phyloP scores from a whole-genome alignment of 1,140 invertebrate species.

The Myzus persicae region DNA sequence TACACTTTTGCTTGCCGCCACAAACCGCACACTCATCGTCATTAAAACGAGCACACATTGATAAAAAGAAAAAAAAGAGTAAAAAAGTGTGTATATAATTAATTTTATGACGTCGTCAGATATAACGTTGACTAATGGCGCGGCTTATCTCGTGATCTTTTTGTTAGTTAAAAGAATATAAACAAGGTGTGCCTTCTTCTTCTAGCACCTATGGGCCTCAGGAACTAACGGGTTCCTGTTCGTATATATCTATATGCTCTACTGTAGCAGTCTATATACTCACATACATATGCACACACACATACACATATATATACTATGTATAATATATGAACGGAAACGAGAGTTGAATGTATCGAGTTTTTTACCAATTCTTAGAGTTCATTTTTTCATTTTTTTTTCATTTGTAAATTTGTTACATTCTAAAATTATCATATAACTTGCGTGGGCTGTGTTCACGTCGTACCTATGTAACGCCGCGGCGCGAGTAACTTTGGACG shows the following conservation, averaged over 20 bases:
- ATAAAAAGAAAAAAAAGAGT: slow-evolving; percentile 37
- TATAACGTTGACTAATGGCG: slow-evolving; percentile 46
- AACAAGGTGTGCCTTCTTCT: slow-evolving; percentile 52
- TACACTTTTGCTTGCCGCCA: slow-evolving; percentile 47
- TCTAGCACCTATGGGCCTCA: slow-evolving; percentile 28
- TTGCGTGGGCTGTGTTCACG: neutral
- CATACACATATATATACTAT: neutral
- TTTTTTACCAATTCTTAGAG: slow-evolving; percentile 8
- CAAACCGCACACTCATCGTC: slow-evolving; percentile 58
- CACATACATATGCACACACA: neutral
- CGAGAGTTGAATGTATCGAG: slow-evolving; percentile 13
- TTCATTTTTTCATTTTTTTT: neutral
- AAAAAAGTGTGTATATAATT: slow-evolving; percentile 55
- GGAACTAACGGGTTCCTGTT: slow-evolving; percentile 33
- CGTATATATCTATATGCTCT: neutral
- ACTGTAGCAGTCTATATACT: neutral
- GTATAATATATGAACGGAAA: neutral
- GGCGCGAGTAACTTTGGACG: neutral
- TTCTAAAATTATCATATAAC: slow-evolving; percentile 3
- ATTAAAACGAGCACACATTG: slow-evolving; percentile 52
- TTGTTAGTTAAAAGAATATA: slow-evolving; percentile 57
- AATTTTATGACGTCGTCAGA: slow-evolving; percentile 58
- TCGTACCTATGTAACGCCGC: neutral
- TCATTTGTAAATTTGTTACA: neutral
- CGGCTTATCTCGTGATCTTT: slow-evolving; percentile 56